These are phyloP conservation scores for Eilema depressum DNA, from an alignment of 2,888 invertebrate species.

Conservation along the genomic window DNA sequence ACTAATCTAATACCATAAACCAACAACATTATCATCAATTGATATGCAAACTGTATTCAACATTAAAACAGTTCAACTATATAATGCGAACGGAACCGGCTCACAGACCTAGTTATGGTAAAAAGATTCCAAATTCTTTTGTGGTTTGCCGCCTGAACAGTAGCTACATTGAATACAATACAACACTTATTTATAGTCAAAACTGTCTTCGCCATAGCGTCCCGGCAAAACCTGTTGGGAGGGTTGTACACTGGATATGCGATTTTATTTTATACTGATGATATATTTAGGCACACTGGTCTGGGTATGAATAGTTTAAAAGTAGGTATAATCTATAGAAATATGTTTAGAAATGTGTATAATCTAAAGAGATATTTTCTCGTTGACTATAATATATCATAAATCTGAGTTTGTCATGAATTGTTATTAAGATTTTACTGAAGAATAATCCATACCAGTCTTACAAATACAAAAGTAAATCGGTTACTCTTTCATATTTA, in stretches of 20 bases:
- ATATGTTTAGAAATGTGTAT: background rate
- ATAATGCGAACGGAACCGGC: constrained; percentile 50
- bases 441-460: background rate
- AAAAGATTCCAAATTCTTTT: constrained; percentile 84
- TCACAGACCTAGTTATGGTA: constrained; percentile 62
- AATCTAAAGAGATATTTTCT: background rate
- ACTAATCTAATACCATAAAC: constrained; percentile 2
- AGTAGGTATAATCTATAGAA: background rate
- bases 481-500: too few species aligned
- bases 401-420: background rate
- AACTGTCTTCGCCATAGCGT: constrained; percentile 85
- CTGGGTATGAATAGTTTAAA: background rate
- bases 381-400: background rate
- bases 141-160: constrained; percentile 80
- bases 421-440: background rate
- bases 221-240: constrained; percentile 62
- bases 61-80: constrained; percentile 46
- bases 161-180: constrained; percentile 86
- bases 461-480: background rate
- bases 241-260: constrained; percentile 51
- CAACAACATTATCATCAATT: constrained; percentile 12
- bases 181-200: constrained; percentile 87
- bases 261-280: constrained; percentile 19
- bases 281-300: background rate
- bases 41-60: constrained; percentile 15